A percentile compares a stretch with the other conserved stretches of the same genome.
phyloP scores from a whole-genome alignment of 37 sponge, comb jelly and placozoan species.

The Ianthella basta region DNA sequence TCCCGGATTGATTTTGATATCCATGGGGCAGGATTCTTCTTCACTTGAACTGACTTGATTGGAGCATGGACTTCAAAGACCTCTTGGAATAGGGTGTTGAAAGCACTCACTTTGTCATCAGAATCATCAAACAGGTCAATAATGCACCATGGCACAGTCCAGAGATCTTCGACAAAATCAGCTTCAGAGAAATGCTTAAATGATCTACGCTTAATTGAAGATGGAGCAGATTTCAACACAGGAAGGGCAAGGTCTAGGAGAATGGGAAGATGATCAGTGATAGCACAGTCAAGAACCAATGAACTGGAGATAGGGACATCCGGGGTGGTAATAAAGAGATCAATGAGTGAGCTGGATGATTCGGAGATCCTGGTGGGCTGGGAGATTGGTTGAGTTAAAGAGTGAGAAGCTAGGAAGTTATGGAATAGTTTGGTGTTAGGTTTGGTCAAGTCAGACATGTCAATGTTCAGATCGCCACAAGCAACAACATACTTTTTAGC shows the following conservation, averaged over 20 bases:
- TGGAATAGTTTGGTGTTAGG: background rate
- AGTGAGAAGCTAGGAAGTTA: background rate
- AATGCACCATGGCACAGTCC: too few relatives aligned
- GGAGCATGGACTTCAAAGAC: slow-evolving; percentile 19
- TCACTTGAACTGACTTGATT: slow-evolving; percentile 24
- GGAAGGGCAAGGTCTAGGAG: background rate
- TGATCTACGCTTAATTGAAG: too few relatives aligned
- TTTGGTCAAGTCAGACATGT: background rate
- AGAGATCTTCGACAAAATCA: too few relatives aligned
- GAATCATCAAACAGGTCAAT: too few relatives aligned
- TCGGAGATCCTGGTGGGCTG: background rate
- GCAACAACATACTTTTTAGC: background rate
- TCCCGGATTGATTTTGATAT: background rate
- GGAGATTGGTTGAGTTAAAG: background rate
- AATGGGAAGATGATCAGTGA: slow-evolving; percentile 11
- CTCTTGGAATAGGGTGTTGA: background rate
- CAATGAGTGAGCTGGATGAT: background rate
- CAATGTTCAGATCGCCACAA: too few relatives aligned
- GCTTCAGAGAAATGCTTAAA: too few relatives aligned
- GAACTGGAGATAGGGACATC: slow-evolving; percentile 4
- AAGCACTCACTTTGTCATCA: too few relatives aligned
- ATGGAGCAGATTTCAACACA: too few relatives aligned
- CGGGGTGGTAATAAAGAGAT: background rate
- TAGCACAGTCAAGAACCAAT: slow-evolving; percentile 7
- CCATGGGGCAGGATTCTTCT: slow-evolving; percentile 12